phyloP scores from a whole-genome alignment of 2,888 invertebrate species.

The Yponomeuta evonymella region DNA sequence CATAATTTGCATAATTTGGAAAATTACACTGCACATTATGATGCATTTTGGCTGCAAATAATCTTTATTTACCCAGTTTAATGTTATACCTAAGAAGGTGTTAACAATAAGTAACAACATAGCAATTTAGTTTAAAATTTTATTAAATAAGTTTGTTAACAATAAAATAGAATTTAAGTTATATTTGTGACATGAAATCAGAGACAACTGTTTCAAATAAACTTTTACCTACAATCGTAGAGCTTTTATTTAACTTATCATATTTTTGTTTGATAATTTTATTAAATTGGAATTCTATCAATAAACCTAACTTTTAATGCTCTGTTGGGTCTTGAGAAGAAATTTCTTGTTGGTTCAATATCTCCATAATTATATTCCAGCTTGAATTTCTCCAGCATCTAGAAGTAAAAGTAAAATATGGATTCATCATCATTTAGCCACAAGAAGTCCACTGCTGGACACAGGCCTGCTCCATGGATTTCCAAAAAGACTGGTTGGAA shows the following conservation, averaged over 20 bases:
- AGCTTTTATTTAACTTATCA: neutral
- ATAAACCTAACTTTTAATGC: slow-evolving; percentile 79
- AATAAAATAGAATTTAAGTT: neutral
- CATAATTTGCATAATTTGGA: too few relatives aligned
- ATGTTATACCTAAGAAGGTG: neutral
- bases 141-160: neutral
- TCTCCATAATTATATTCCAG: slow-evolving; percentile 82
- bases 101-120: neutral
- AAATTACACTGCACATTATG: too few relatives aligned
- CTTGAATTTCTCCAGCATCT: slow-evolving; percentile 78
- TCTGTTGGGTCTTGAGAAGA: slow-evolving; percentile 77
- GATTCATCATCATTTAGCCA: too few relatives aligned
- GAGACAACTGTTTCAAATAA: neutral
- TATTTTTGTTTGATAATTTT: slow-evolving; percentile 17
- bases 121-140: neutral
- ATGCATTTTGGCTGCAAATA: too few relatives aligned
- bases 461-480: too few relatives aligned
- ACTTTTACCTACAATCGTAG: neutral
- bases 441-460: too few relatives aligned
- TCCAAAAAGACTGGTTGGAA: too few relatives aligned
- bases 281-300: slow-evolving; percentile 56
- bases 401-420: slow-evolving; percentile 29
- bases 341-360: slow-evolving; percentile 72
- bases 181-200: neutral
- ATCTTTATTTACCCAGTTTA: too few relatives aligned